These are phyloP conservation scores for Heliconius ismenius DNA, from an alignment of 2,888 invertebrate species.

Conservation along the genomic window DNA sequence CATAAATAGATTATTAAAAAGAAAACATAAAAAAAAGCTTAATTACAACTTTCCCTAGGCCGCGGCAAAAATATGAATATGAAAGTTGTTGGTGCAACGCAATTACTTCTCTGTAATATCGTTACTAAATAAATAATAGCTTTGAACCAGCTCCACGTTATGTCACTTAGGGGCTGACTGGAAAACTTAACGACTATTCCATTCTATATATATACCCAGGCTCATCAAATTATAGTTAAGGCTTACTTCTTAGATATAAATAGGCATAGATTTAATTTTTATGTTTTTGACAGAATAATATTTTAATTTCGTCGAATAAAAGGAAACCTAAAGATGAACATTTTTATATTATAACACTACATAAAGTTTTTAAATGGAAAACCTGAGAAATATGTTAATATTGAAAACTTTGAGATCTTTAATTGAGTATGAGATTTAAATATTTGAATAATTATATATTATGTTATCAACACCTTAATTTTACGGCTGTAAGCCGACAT, in stretches of 20 bases:
- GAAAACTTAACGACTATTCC: slow-evolving; percentile 8
- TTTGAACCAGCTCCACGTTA: slow-evolving; percentile 12
- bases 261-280: no score
- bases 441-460: neutral
- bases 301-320: neutral
- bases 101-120: slow-evolving; percentile 19
- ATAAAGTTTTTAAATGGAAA: neutral
- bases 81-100: slow-evolving; percentile 19
- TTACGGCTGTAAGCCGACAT: no score
- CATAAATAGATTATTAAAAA: neutral
- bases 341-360: neutral
- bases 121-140: slow-evolving; percentile 26
- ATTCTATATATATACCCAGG: neutral
- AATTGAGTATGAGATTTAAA: neutral
- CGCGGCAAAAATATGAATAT: slow-evolving; percentile 25
- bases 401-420: neutral
- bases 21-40: slow-evolving; percentile 11
- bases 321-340: neutral
- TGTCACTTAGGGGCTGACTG: slow-evolving; percentile 12
- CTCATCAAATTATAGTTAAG: neutral
- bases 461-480: no score
- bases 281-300: neutral
- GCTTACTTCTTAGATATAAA: neutral
- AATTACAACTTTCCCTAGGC: slow-evolving; percentile 19
- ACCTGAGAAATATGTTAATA: neutral